These are phyloP conservation scores for Anser brachyrhynchus DNA, from an alignment of 2,113 vertebrate genomes.

Conservation along the genomic window DNA sequence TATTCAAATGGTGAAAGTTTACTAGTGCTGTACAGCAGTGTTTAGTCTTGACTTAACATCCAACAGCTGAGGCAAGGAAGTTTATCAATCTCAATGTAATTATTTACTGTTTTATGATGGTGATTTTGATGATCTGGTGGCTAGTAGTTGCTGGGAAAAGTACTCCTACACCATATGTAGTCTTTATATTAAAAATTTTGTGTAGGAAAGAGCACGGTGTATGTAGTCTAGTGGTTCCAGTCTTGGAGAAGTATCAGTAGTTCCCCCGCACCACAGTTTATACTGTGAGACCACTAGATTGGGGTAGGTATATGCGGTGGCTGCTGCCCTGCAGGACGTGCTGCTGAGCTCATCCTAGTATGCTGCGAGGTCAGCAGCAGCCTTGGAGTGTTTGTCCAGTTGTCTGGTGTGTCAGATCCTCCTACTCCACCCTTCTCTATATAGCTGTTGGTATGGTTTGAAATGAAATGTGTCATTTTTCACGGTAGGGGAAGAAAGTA, in stretches of 20 bases:
- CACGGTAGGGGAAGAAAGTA: background rate
- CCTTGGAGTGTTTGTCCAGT: background rate
- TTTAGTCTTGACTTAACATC: constrained; percentile 59
- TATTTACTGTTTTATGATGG: constrained; percentile 42
- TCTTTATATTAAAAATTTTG: background rate
- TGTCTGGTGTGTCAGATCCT: background rate
- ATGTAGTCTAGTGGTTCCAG: background rate
- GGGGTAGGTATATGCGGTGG: accelerated
- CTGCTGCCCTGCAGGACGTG: background rate
- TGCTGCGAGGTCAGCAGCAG: background rate
- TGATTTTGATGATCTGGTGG: constrained; percentile 17
- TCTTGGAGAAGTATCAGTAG: background rate
- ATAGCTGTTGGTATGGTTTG: background rate
- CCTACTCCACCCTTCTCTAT: background rate
- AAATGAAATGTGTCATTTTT: background rate
- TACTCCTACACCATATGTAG: background rate
- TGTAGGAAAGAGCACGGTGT: background rate
- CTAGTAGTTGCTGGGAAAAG: background rate
- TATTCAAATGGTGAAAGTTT: constrained; percentile 44
- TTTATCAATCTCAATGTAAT: constrained; percentile 58
- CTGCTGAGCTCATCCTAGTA: background rate
- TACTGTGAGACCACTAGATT: background rate
- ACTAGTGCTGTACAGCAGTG: constrained; percentile 33
- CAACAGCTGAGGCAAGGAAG: constrained; percentile 49
- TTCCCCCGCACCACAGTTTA: background rate